Evolutionary conservation across 1,140 invertebrate species (phyloP).

Genomic region (Liolophura sinensis): DNA sequence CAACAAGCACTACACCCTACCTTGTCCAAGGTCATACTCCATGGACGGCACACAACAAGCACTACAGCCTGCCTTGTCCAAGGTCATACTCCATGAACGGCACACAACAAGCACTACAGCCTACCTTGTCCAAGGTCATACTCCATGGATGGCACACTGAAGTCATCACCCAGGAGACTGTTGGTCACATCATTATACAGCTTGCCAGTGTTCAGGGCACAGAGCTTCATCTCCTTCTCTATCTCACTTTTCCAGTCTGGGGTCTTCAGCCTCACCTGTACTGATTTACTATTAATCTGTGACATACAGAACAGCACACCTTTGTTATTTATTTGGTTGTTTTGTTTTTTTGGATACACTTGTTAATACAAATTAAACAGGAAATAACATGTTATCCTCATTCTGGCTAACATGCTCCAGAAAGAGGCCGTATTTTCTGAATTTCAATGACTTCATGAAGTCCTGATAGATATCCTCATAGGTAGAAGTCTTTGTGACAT

Average conservation of each 20-base stretch:
- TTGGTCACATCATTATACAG: slow-evolving; percentile 61
- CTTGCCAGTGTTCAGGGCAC: slow-evolving; percentile 80
- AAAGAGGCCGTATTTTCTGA: no score
- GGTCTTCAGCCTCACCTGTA: slow-evolving; percentile 80
- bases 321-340: neutral
- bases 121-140: slow-evolving; percentile 44
- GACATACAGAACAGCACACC: slow-evolving; percentile 28
- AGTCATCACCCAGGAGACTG: slow-evolving; percentile 55
- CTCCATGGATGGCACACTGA: slow-evolving; percentile 41
- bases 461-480: no score
- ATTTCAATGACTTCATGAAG: no score
- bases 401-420: no score
- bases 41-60: slow-evolving; percentile 23
- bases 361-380: no score
- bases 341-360: no score
- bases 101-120: neutral
- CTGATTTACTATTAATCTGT: slow-evolving; percentile 70
- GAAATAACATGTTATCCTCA: no score
- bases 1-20: slow-evolving; percentile 6
- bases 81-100: slow-evolving; percentile 49
- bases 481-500: no score
- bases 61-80: slow-evolving; percentile 25
- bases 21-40: slow-evolving; percentile 48
- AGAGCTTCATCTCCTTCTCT: slow-evolving; percentile 79
- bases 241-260: slow-evolving; percentile 80